Evolutionary conservation across 2,888 invertebrate species (phyloP), one percentile per base, ranked within the genome.

Genomic region (Steromphala cineraria): DNA sequence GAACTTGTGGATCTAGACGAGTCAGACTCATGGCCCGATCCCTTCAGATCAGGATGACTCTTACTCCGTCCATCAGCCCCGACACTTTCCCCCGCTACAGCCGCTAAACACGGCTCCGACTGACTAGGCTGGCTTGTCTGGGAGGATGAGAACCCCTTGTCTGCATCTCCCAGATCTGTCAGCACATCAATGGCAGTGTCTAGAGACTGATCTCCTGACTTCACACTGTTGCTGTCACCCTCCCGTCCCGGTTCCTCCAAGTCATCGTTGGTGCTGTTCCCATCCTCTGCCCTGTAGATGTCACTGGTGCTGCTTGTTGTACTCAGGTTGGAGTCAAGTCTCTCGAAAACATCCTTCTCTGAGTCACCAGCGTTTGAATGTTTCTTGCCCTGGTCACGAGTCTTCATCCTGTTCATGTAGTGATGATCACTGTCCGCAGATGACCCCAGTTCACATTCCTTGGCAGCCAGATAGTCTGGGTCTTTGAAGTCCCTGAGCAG

Each of bases 1-100:
- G 98, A 97, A 0, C 97, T 97, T 21, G 98, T 95, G 15, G 89
- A 89, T 56, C 83, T 81, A 10, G 81, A 56, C n/a, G 84, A 71
- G 53, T 83, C 83, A 8, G 71, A 56, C 28, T 84, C 83, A 28
- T 53, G 53, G 13, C 83, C 82, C 3, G 67, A 84, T 2, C 74
- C 80, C 79, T 87, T 86, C 17, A 85, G 53, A 21, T 87, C 86
- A 10, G 82, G 84, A 17, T 87, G 86, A 80, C 85, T 86, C 40
- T 79, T 81, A 78, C 86, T 87, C 4, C 83, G 67, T 62, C 31
- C 71, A 46, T 82, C 83, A 56, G 40, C 80, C 19, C 56, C 79
- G 36, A 56, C 62, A 21, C 53, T 62, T 28, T 24, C 67, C 71
- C 62, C 28, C 7, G 53, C 62, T 13, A 81, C 77, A 19, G 71